Percentiles rank a stretch among this genome's conserved stretches.
phyloP scores from a whole-genome alignment of 2,888 invertebrate genomes.

The Clunio marinus region DNA sequence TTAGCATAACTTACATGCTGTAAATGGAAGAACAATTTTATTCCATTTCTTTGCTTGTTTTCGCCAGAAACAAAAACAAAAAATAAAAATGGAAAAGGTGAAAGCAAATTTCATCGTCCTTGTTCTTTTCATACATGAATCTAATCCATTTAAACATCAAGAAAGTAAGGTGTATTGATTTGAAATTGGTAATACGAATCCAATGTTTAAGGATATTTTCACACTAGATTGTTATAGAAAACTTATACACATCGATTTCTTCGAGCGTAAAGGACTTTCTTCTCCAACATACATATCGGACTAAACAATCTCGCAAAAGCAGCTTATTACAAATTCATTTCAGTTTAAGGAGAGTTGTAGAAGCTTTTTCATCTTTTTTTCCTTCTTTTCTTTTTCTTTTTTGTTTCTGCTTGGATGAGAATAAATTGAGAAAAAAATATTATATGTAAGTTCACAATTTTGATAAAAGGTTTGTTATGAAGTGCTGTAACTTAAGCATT shows the following conservation, averaged over 20 bases:
- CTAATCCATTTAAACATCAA: conserved; percentile 39
- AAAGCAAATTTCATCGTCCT: conserved; percentile 13
- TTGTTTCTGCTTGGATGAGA: neutral
- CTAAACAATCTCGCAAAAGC: conserved; percentile 30
- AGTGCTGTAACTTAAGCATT: too few relatives aligned
- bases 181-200: conserved; percentile 36
- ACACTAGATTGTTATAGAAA: neutral
- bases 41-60: conserved; percentile 23
- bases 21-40: conserved; percentile 35
- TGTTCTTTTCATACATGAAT: too few relatives aligned
- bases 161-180: conserved; percentile 38
- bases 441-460: too few relatives aligned
- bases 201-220: conserved; percentile 30
- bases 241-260: conserved; percentile 2
- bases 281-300: conserved; percentile 9
- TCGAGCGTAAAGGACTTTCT: neutral
- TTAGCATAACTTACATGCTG: conserved; percentile 37
- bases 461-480: too few relatives aligned
- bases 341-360: conserved; percentile 9
- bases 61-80: neutral
- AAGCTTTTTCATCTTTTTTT: conserved; percentile 3
- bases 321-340: conserved; percentile 38
- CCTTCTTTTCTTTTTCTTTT: neutral
- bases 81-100: neutral
- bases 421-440: neutral